Conservation (phyloP, 2,113 vertebrate genomes). For the Aegypius monachus region DNA sequence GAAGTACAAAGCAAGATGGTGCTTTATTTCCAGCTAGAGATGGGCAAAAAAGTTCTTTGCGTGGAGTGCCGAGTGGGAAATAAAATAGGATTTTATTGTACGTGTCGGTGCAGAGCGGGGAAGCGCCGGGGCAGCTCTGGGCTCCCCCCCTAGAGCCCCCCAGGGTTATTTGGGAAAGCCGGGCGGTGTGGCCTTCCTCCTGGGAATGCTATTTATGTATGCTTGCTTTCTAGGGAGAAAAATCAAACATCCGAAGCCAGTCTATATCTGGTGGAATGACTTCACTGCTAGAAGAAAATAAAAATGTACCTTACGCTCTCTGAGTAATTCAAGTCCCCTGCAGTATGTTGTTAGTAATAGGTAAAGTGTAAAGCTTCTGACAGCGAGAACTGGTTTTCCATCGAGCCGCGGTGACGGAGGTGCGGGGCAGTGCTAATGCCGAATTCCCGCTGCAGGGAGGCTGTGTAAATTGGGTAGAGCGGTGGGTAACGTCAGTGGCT, state of each 20-base stretch:
- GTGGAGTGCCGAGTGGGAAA: neutral
- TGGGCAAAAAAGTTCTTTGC: neutral
- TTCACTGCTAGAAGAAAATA: neutral
- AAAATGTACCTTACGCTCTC: neutral
- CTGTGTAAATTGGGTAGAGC: rapidly evolving
- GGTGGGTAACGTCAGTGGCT: neutral
- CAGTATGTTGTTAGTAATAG: neutral
- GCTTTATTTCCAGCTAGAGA: neutral
- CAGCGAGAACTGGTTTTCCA: neutral
- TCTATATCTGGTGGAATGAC: neutral
- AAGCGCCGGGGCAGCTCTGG: neutral
- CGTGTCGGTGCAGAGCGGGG: neutral
- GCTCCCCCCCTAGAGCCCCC: neutral
- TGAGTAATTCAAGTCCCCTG: neutral
- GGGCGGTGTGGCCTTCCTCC: neutral
- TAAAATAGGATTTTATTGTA: neutral
- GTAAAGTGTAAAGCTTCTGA: neutral
- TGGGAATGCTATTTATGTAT: neutral
- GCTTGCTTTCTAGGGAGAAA: neutral
- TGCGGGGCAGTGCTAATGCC: neutral
- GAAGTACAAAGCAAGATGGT: neutral
- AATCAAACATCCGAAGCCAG: neutral
- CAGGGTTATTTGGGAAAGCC: neutral
- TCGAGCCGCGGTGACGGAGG: neutral
- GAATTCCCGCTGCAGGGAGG: neutral